These are phyloP conservation scores for Mantis religiosa DNA, from an alignment of 2,888 invertebrate genomes.

Conservation along the genomic window DNA sequence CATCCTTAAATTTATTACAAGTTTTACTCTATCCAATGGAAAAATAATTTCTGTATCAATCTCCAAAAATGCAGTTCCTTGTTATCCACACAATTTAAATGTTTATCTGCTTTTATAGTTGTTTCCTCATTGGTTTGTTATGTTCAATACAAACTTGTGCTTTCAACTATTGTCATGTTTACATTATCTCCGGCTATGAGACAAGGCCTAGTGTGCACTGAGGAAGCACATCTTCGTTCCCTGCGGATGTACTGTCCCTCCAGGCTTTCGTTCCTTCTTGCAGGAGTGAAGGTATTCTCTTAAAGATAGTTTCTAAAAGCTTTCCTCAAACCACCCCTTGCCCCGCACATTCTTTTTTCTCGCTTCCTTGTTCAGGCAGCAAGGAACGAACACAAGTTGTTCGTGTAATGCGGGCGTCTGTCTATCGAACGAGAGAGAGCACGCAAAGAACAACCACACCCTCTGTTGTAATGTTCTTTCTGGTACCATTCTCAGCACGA, in stretches of 20 bases:
- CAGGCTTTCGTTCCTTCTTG: not conserved
- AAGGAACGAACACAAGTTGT: not conserved
- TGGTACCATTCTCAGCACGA: not conserved
- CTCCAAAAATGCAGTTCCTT: no score
- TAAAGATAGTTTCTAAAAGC: not conserved
- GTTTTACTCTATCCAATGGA: no score
- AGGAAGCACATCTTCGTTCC: not conserved
- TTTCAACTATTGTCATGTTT: no score
- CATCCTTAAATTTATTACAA: no score
- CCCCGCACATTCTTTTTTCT: no score
- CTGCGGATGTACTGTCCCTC: not conserved
- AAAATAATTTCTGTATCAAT: no score
- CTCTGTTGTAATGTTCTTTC: not conserved
- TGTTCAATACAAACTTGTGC: no score
- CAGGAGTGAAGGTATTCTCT: not conserved
- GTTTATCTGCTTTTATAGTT: no score
- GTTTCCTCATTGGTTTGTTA: no score
- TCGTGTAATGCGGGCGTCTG: constrained; percentile 12
- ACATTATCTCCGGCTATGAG: no score
- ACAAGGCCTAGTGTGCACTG: not conserved
- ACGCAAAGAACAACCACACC: constrained; percentile 10
- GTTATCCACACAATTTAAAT: no score
- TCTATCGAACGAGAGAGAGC: not conserved
- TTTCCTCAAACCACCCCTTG: not conserved
- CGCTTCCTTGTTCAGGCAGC: not conserved